Conservation (phyloP, 2,113 vertebrate species). For the Neogobius melanostomus region DNA sequence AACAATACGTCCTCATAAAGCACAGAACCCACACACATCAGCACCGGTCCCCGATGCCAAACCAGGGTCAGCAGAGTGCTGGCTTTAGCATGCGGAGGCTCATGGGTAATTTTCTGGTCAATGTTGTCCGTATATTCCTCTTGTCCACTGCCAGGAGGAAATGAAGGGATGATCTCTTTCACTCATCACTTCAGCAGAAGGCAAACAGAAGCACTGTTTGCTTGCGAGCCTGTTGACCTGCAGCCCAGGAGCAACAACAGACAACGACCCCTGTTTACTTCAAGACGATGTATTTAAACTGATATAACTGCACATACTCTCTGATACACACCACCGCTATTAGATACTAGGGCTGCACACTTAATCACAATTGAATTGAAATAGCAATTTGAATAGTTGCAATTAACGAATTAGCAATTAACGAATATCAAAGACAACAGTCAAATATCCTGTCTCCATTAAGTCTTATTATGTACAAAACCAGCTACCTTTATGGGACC, state of each 20-base stretch:
- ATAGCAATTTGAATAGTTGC: too few relatives aligned
- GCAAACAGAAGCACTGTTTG: slow-evolving; percentile 63
- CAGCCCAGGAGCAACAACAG: slow-evolving; percentile 41
- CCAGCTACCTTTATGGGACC: too few relatives aligned
- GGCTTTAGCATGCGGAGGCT: slow-evolving; percentile 27
- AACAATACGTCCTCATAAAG: slow-evolving; percentile 17
- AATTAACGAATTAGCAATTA: too few relatives aligned
- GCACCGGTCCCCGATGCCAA: slow-evolving; percentile 6
- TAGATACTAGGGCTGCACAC: background rate
- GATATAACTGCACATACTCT: slow-evolving; percentile 24
- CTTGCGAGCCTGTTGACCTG: slow-evolving; percentile 53
- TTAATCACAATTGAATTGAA: too few relatives aligned
- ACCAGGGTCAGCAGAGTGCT: slow-evolving; percentile 25
- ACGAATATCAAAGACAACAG: too few relatives aligned
- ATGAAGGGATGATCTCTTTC: slow-evolving; percentile 68
- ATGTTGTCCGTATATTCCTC: slow-evolving; percentile 44
- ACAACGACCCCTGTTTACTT: slow-evolving; percentile 38
- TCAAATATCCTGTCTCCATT: too few relatives aligned
- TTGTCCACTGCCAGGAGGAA: slow-evolving; percentile 58
- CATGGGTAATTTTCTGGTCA: slow-evolving; percentile 51
- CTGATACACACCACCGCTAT: slow-evolving; percentile 6
- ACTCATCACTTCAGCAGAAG: slow-evolving; percentile 49
- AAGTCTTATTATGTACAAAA: too few relatives aligned
- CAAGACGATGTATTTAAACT: slow-evolving; percentile 42
- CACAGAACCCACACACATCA: slow-evolving; percentile 6